These are phyloP conservation scores for Drosophila gaucha DNA, from an alignment of 2,888 invertebrate genomes.

Conservation along the genomic window DNA sequence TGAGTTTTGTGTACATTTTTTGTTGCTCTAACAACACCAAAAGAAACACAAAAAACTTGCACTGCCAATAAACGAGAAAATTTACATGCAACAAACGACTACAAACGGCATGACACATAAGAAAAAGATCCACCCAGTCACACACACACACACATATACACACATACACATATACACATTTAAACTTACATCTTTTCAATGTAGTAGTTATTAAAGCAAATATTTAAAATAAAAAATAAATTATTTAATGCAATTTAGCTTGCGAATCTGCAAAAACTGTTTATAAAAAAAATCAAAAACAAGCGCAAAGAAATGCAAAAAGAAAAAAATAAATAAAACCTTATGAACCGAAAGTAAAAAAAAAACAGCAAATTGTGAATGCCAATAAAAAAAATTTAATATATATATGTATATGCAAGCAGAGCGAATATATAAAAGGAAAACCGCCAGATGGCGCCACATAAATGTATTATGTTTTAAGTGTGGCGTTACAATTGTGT, in stretches of 20 bases:
- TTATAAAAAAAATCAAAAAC: slow-evolving; percentile 28
- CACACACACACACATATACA: slow-evolving; percentile 17
- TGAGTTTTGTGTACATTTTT: slow-evolving; percentile 35
- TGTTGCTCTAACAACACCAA: slow-evolving; percentile 11
- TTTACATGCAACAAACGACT: slow-evolving; percentile 28
- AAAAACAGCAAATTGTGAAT: slow-evolving; percentile 36
- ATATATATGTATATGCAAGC: slow-evolving; percentile 6
- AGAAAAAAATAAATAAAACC: slow-evolving; percentile 1
- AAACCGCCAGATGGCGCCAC: slow-evolving; percentile 30
- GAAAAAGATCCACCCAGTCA: slow-evolving; percentile 27
- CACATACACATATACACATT: slow-evolving; percentile 3
- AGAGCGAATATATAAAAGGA: slow-evolving; percentile 12
- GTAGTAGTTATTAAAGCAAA: slow-evolving; percentile 62
- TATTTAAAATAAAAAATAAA: slow-evolving; percentile 39
- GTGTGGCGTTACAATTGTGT: slow-evolving; percentile 17
- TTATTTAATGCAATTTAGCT: slow-evolving; percentile 68
- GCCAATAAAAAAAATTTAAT: slow-evolving; percentile 19
- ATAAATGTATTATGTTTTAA: slow-evolving; percentile 15
- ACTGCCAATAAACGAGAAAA: slow-evolving; percentile 62
- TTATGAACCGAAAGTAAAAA: background rate
- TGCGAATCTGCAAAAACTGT: slow-evolving; percentile 34
- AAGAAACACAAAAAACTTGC: slow-evolving; percentile 60
- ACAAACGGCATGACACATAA: slow-evolving; percentile 28
- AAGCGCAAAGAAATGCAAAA: slow-evolving; percentile 23
- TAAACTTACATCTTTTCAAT: slow-evolving; percentile 40